phyloP scores from a whole-genome alignment of 2,888 invertebrate species.

The Phymatocera aterrima region DNA sequence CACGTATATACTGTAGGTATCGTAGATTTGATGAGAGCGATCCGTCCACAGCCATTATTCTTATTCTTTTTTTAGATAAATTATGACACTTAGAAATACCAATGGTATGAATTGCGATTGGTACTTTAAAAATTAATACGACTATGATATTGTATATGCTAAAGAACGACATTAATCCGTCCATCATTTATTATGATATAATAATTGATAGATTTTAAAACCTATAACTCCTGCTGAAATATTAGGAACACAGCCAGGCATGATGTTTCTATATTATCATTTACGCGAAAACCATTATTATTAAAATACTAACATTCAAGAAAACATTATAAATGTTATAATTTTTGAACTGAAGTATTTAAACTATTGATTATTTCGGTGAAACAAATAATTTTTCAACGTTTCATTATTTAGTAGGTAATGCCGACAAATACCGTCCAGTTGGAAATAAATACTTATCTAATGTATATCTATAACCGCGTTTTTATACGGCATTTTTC shows the following conservation, averaged over 20 bases:
- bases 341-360: background rate
- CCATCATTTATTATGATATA: background rate
- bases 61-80: background rate
- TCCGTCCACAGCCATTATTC: background rate
- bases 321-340: background rate
- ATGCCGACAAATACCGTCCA: background rate
- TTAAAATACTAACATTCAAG: background rate
- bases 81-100: background rate
- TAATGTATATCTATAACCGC: background rate
- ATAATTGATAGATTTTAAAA: background rate
- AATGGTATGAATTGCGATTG: background rate
- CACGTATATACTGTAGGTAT: background rate
- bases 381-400: too few relatives aligned
- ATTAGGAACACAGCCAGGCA: background rate
- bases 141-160: background rate
- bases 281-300: background rate
- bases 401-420: background rate
- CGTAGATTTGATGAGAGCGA: constrained; percentile 2
- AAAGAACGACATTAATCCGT: background rate
- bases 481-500: background rate
- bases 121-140: background rate
- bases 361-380: background rate
- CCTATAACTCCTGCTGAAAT: background rate
- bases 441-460: background rate
- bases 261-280: background rate